Conservation (phyloP, 2,797 vertebrate species). For the Gephyroberyx darwinii region DNA sequence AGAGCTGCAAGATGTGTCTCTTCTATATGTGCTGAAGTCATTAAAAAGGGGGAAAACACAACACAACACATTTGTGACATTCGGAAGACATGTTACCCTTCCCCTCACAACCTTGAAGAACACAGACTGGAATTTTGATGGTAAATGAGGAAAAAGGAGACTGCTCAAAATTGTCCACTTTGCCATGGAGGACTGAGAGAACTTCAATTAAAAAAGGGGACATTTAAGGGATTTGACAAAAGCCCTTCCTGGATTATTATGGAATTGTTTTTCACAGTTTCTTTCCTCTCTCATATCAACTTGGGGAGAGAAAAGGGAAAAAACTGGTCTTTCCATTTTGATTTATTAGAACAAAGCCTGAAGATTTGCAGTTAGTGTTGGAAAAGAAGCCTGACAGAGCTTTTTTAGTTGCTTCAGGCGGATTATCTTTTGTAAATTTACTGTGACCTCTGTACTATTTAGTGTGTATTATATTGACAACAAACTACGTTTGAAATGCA, state of each 20-base stretch:
- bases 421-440: conserved; percentile 82
- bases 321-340: conserved; percentile 52
- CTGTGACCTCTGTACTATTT: conserved; percentile 82
- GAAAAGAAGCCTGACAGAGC: conserved; percentile 62
- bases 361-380: conserved; percentile 33
- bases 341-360: conserved; percentile 50
- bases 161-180: conserved; percentile 41
- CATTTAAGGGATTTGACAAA: conserved; percentile 45
- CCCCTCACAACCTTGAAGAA: conserved; percentile 49
- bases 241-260: conserved; percentile 55
- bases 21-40: conserved; percentile 55
- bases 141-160: background rate
- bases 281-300: conserved; percentile 52
- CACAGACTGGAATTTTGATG: conserved; percentile 32
- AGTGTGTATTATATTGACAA: conserved; percentile 80
- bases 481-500: conserved; percentile 72
- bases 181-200: conserved; percentile 60
- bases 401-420: conserved; percentile 76
- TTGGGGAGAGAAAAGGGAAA: conserved; percentile 24
- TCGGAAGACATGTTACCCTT: conserved; percentile 53
- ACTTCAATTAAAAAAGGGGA: conserved; percentile 32
- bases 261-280: conserved; percentile 53
- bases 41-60: conserved; percentile 56
- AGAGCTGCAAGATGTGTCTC: conserved; percentile 59
- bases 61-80: conserved; percentile 63